Conservation (phyloP, 1,140 invertebrate species). For the Platorchestia sp. region DNA sequence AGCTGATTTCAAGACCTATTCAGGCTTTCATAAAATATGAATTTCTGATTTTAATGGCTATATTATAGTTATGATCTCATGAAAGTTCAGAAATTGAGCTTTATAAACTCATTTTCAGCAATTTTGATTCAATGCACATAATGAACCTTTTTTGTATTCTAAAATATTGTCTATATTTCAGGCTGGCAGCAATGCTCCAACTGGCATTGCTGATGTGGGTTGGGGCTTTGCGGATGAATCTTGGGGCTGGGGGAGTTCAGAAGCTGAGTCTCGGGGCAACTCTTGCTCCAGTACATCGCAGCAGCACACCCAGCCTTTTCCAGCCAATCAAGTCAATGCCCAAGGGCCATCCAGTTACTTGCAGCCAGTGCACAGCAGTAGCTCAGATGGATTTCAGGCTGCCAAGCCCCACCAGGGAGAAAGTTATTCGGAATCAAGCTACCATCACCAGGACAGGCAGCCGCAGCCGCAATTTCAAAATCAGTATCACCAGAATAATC, state of each 20-base stretch:
- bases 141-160: too few relatives aligned
- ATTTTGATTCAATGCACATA: too few relatives aligned
- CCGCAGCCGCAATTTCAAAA: background rate
- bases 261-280: background rate
- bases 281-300: background rate
- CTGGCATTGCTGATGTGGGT: background rate
- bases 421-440: background rate
- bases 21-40: too few relatives aligned
- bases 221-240: conserved; percentile 13
- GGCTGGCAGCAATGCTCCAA: background rate
- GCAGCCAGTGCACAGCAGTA: background rate
- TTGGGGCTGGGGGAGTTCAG: conserved; percentile 33
- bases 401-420: background rate
- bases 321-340: background rate
- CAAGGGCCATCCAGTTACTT: background rate
- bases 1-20: too few relatives aligned
- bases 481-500: background rate
- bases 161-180: background rate
- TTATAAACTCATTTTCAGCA: too few relatives aligned
- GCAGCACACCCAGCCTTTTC: background rate
- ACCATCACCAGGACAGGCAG: background rate
- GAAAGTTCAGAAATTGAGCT: too few relatives aligned
- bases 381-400: background rate
- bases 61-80: too few relatives aligned
- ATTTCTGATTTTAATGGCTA: too few relatives aligned